Conservation (phyloP, 2,888 invertebrate genomes). For the Chironomus tentans region DNA sequence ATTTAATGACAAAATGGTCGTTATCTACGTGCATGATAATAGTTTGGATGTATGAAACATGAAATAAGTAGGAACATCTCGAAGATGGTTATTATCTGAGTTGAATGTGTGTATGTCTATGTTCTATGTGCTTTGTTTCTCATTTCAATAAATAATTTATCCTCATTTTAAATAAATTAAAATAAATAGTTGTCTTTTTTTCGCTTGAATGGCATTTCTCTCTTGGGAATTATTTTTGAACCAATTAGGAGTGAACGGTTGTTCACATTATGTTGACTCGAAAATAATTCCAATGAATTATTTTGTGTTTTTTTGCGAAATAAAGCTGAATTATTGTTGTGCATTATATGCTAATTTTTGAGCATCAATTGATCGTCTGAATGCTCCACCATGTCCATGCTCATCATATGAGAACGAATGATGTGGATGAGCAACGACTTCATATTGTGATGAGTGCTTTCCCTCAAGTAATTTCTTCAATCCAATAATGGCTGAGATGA, state of each 20-base stretch:
- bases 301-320: slow-evolving; percentile 10
- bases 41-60: not conserved
- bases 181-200: slow-evolving; percentile 40
- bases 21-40: not conserved
- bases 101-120: slow-evolving; percentile 33
- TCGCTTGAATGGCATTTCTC: slow-evolving; percentile 27
- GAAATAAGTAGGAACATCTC: not conserved
- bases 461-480: slow-evolving; percentile 64
- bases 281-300: slow-evolving; percentile 29
- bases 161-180: slow-evolving; percentile 41
- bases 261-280: slow-evolving; percentile 31
- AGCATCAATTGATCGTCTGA: slow-evolving; percentile 58
- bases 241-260: slow-evolving; percentile 29
- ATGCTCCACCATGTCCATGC: slow-evolving; percentile 47
- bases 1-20: no score
- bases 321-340: slow-evolving; percentile 38
- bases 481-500: slow-evolving; percentile 63
- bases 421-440: slow-evolving; percentile 63
- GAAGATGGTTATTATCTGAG: slow-evolving; percentile 28
- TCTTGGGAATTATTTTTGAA: not conserved
- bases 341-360: slow-evolving; percentile 66
- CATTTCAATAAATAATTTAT: slow-evolving; percentile 42
- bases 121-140: slow-evolving; percentile 31
- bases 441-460: slow-evolving; percentile 63
- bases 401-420: slow-evolving; percentile 49